Base-by-base conservation (phyloP, 2,113 vertebrate genomes). In the Salvator merianae region DNA sequence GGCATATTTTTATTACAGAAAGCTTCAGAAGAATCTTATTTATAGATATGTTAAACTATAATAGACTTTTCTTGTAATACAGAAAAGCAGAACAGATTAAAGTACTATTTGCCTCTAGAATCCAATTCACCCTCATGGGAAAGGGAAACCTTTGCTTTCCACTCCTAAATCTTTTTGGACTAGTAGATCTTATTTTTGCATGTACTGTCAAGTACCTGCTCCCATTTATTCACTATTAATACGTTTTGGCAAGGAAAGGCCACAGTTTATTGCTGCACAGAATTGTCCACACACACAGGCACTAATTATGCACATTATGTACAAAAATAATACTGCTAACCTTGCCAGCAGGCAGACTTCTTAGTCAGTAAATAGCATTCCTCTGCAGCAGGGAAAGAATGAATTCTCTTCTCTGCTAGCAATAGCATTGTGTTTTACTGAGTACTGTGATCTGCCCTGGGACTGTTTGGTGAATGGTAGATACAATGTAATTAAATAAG, bases 321-420 rank as follows among this genome's bases (percentile, higher is more conserved):
- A 89, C 84, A 77, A 84, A 94, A 88, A 90, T 88, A 91, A 83
- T 88, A 90, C 73, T n/a, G 66, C 86, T 93, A 90, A 77, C 75
- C 88, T 93, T 89, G 87, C 85, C 85, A 90, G 75, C 83, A 73
- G 77, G 78, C 82, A 89, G 68, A 70, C 38, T 53, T 91, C 84
- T 82, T 81, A 77, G 50, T 63, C 63, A 62, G 34, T 86, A 71
- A 82, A 82, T 84, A 91, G 47, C 70, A 86, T 63, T 59, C 68
- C 43, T n/a, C 87, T 90, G 70, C 76, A 77, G 3, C 43, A 79
- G 83, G 69, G 73, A 91, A 69, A 34, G 78, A 88, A 89, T 91
- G 86, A 69, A 84, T 83, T 86, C 87, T 88, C 74, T 81, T 84
- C 59, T 26, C 69, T 92, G 84, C 75, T 83, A 32, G 65, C 87